phyloP scores from a whole-genome alignment of 1,140 invertebrate species.

The Drosophila willistoni region DNA sequence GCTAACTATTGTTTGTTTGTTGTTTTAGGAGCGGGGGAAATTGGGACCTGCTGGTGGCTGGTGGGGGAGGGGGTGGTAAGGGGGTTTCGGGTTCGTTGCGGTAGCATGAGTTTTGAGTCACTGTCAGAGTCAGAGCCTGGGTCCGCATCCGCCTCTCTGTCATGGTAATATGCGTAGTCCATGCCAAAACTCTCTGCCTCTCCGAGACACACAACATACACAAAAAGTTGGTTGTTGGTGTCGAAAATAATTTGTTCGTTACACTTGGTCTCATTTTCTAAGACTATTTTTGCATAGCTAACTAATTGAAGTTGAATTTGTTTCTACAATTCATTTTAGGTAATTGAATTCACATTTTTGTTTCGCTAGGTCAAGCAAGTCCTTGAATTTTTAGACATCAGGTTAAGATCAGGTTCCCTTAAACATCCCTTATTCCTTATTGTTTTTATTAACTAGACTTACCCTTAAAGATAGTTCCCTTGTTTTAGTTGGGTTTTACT shows the following conservation, averaged over 20 bases:
- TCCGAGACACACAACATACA: slow-evolving; percentile 5
- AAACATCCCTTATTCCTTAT: background rate
- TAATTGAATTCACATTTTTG: slow-evolving; percentile 25
- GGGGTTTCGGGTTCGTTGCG: slow-evolving; percentile 56
- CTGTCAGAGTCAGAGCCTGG: slow-evolving; percentile 49
- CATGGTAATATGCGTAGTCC: slow-evolving; percentile 56
- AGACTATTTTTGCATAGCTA: slow-evolving; percentile 45
- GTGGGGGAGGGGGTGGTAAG: slow-evolving; percentile 2
- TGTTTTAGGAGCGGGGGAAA: slow-evolving; percentile 12
- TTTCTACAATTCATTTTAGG: slow-evolving; percentile 38
- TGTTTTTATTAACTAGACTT: background rate
- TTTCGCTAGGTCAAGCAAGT: slow-evolving; percentile 38
- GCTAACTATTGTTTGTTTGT: slow-evolving; percentile 60
- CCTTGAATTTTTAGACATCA: slow-evolving; percentile 34
- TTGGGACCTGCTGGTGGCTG: too few species aligned
- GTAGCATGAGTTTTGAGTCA: slow-evolving; percentile 80
- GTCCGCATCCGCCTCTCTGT: slow-evolving; percentile 73
- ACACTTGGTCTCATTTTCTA: slow-evolving; percentile 70
- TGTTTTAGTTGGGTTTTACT: background rate
- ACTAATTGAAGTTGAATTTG: slow-evolving; percentile 31
- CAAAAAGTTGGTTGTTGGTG: slow-evolving; percentile 33
- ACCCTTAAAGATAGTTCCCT: background rate
- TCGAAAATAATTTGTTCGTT: slow-evolving; percentile 67
- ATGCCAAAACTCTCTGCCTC: slow-evolving; percentile 18
- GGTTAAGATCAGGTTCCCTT: too few species aligned